These are phyloP conservation scores for Cephalotes varians DNA, from an alignment of 2,888 invertebrate species.

Conservation along the genomic window DNA sequence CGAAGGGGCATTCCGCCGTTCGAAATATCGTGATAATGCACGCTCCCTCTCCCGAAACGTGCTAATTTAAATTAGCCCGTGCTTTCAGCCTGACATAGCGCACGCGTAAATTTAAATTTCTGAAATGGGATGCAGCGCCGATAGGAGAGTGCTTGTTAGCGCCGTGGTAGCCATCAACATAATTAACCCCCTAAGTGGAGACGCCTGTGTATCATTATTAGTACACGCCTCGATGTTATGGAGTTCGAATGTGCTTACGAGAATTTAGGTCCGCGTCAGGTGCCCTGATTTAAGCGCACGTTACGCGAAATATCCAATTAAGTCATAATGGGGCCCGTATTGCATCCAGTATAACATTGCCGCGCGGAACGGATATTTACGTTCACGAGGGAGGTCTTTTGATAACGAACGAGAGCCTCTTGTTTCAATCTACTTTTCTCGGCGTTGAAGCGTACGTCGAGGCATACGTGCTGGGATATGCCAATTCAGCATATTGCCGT, in stretches of 20 bases:
- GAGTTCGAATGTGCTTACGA: slow-evolving; percentile 74
- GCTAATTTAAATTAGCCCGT: slow-evolving; percentile 78
- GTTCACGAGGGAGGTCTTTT: slow-evolving; percentile 24
- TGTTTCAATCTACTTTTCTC: slow-evolving; percentile 41
- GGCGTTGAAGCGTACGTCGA: background rate
- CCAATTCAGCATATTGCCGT: slow-evolving; percentile 45
- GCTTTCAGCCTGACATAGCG: slow-evolving; percentile 61
- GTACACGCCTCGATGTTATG: slow-evolving; percentile 74
- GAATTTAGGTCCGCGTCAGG: slow-evolving; percentile 72
- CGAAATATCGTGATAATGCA: slow-evolving; percentile 56
- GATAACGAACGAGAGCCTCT: slow-evolving; percentile 18
- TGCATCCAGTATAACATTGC: slow-evolving; percentile 58
- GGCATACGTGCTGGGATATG: slow-evolving; percentile 12
- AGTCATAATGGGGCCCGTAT: slow-evolving; percentile 68
- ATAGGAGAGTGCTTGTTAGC: slow-evolving; percentile 76
- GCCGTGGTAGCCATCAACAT: slow-evolving; percentile 78
- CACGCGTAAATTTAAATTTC: slow-evolving; percentile 81
- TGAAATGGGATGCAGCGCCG: slow-evolving; percentile 74
- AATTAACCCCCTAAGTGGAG: slow-evolving; percentile 80
- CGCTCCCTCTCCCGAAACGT: slow-evolving; percentile 57
- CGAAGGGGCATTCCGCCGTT: slow-evolving; percentile 31
- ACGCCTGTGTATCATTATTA: slow-evolving; percentile 81
- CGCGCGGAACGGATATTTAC: slow-evolving; percentile 55
- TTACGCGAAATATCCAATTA: slow-evolving; percentile 75
- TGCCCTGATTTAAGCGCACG: slow-evolving; percentile 71